Evolutionary conservation across 1,140 invertebrate genomes (phyloP).

Genomic region (Euwallacea similis): DNA sequence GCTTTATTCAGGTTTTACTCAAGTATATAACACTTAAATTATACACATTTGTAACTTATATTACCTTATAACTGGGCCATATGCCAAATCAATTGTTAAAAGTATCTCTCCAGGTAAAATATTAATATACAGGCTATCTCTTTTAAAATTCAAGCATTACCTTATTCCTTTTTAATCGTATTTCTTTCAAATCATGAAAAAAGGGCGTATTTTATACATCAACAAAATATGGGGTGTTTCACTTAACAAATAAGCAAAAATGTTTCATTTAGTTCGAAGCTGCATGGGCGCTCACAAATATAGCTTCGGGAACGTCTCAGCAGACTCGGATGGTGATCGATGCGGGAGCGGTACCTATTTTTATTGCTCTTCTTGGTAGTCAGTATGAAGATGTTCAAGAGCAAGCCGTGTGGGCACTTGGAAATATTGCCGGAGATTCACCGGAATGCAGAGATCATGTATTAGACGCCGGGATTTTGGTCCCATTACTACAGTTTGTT

Average conservation of each 20-base stretch:
- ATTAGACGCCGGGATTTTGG: slow-evolving; percentile 79
- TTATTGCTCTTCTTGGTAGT: slow-evolving; percentile 79
- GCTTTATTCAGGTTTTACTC: too few relatives aligned
- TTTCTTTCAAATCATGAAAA: neutral
- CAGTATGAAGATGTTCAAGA: slow-evolving; percentile 90
- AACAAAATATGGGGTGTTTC: neutral
- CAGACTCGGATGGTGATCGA: slow-evolving; percentile 94
- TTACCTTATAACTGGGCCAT: neutral
- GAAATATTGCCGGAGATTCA: slow-evolving; percentile 96
- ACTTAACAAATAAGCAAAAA: slow-evolving; percentile 1
- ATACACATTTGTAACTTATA: neutral
- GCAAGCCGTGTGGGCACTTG: slow-evolving; percentile 94
- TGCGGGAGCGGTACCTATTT: slow-evolving; percentile 90
- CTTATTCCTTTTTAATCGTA: too few relatives aligned
- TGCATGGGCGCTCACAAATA: slow-evolving; percentile 97
- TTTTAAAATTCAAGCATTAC: too few relatives aligned
- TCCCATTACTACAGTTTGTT: slow-evolving; percentile 86
- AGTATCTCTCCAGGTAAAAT: neutral
- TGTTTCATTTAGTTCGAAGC: slow-evolving; percentile 84
- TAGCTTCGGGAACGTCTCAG: slow-evolving; percentile 93
- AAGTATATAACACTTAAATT: too few relatives aligned
- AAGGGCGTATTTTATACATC: neutral
- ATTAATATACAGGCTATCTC: too few relatives aligned
- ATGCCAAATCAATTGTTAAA: neutral
- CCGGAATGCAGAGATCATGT: slow-evolving; percentile 91